Evolutionary conservation across 1,140 invertebrate species (phyloP).

Genomic region (Magallana gigas): DNA sequence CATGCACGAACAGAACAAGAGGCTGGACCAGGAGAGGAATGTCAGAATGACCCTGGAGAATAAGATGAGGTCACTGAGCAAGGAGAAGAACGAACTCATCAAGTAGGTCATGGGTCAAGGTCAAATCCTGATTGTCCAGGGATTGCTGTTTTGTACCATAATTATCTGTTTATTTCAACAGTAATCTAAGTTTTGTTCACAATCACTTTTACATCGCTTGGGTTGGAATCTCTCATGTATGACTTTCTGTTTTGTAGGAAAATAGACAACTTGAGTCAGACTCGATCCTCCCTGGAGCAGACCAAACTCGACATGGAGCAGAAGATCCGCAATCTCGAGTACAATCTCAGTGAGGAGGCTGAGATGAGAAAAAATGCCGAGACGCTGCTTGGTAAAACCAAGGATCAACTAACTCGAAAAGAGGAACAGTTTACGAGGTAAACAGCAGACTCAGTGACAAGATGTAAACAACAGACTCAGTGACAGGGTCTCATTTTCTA

Average conservation of each 20-base stretch:
- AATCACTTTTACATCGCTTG: too few relatives aligned
- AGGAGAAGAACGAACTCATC: constrained; percentile 71
- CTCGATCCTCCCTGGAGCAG: constrained; percentile 72
- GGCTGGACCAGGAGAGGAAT: constrained; percentile 72
- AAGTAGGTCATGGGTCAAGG: constrained; percentile 62
- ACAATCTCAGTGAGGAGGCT: constrained; percentile 72
- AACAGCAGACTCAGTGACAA: not conserved
- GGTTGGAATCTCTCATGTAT: too few relatives aligned
- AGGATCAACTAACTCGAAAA: constrained; percentile 73
- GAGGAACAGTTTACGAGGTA: constrained; percentile 74
- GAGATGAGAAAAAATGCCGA: constrained; percentile 76
- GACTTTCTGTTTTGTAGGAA: constrained; percentile 64
- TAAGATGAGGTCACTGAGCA: constrained; percentile 67
- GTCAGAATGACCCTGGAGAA: constrained; percentile 69
- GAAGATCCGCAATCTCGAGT: constrained; percentile 73
- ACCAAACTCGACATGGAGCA: constrained; percentile 74
- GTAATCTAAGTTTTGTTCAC: too few relatives aligned
- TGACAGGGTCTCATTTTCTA: too few relatives aligned
- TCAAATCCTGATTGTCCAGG: too few relatives aligned
- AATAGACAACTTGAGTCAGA: constrained; percentile 68
- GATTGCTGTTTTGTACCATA: too few relatives aligned
- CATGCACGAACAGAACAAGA: constrained; percentile 68
- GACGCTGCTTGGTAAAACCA: constrained; percentile 72
- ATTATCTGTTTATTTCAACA: too few relatives aligned
- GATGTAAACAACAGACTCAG: not conserved